phyloP scores from a whole-genome alignment of 1,140 invertebrate genomes.

The Leptinotarsa undecemlineata region DNA sequence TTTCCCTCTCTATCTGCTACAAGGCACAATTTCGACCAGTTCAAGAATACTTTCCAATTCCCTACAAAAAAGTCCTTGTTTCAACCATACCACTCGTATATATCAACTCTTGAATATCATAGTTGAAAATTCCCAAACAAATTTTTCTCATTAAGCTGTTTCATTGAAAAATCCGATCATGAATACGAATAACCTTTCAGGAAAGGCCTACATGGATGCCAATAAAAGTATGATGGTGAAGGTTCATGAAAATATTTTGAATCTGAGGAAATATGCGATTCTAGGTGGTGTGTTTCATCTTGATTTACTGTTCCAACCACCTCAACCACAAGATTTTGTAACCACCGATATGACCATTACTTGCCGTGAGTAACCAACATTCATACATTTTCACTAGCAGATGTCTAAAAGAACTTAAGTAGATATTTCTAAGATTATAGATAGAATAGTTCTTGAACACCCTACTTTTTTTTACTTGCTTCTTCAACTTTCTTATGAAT shows the following conservation, averaged over 20 bases:
- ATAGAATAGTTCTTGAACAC: too few species aligned
- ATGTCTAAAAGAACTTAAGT: too few species aligned
- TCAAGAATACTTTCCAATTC: too few species aligned
- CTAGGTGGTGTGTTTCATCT: conserved; percentile 69
- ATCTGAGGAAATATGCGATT: conserved; percentile 67
- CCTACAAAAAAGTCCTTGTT: too few species aligned
- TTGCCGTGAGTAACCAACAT: conserved; percentile 51
- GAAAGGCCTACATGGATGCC: conserved; percentile 52
- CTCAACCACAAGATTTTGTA: conserved; percentile 63
- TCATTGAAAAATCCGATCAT: not conserved
- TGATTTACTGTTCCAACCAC: conserved; percentile 67
- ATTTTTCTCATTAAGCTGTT: not conserved
- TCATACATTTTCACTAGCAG: too few species aligned
- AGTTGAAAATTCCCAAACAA: too few species aligned
- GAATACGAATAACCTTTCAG: conserved; percentile 30
- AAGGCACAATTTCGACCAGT: too few species aligned
- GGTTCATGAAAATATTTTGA: conserved; percentile 61
- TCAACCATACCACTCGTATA: too few species aligned
- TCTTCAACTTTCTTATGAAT: conserved; percentile 24
- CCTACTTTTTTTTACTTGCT: too few species aligned
- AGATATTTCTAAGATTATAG: too few species aligned
- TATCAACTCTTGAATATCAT: too few species aligned
- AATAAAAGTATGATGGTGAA: conserved; percentile 45
- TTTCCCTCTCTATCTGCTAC: too few species aligned
- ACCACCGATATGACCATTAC: conserved; percentile 55